Conservation (phyloP, 2,113 vertebrate genomes). For the Microcebus ravelobensis region DNA sequence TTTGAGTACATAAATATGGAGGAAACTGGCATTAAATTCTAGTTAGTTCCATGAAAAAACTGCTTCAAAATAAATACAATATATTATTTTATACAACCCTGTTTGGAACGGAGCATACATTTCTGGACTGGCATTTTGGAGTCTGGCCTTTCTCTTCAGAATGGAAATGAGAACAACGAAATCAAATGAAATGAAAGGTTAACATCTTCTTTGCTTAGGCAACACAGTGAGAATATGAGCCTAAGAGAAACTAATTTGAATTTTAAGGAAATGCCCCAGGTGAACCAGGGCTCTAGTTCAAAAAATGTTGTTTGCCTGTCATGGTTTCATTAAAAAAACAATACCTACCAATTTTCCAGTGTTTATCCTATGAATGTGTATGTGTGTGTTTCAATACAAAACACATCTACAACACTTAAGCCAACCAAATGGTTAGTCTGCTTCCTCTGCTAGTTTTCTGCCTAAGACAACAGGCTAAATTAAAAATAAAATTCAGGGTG, state of each 20-base stretch:
- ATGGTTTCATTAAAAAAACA: neutral
- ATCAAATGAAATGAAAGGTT: neutral
- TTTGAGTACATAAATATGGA: neutral
- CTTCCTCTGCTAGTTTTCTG: neutral
- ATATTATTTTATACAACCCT: neutral
- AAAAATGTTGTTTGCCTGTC: conserved; percentile 13
- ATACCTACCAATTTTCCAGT: neutral
- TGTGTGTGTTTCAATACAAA: neutral
- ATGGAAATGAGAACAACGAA: neutral
- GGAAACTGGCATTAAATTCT: neutral
- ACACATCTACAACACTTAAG: neutral
- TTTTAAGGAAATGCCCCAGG: conserved; percentile 8
- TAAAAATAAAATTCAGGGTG: neutral
- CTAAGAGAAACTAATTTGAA: neutral
- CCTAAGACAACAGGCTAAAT: neutral
- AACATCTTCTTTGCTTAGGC: neutral
- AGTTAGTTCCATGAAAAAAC: neutral
- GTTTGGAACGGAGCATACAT: neutral
- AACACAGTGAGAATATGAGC: neutral
- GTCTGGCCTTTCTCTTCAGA: neutral
- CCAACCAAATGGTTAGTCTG: neutral
- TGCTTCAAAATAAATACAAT: conserved; percentile 1
- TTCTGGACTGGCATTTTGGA: conserved; percentile 1
- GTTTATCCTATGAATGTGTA: neutral
- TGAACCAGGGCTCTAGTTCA: neutral